These are phyloP conservation scores for Nothocercus nigrocapillus DNA, from an alignment of 2,113 vertebrate genomes.

Conservation along the genomic window DNA sequence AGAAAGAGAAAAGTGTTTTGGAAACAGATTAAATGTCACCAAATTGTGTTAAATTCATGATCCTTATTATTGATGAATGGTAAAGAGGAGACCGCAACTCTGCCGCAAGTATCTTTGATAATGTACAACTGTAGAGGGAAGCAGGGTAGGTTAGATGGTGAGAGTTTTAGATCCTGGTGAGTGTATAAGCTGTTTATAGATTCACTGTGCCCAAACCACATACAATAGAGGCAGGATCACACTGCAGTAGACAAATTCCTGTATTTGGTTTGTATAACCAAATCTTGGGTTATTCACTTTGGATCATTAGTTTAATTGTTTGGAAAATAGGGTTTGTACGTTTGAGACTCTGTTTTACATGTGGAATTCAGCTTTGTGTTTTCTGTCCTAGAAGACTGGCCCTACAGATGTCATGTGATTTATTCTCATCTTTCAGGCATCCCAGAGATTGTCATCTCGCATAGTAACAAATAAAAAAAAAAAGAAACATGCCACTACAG, in stretches of 20 bases:
- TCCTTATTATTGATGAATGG: background rate
- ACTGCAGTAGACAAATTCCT: background rate
- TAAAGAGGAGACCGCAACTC: background rate
- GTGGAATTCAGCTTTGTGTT: background rate
- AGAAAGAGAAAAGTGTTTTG: background rate
- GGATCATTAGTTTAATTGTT: background rate
- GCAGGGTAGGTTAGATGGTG: background rate
- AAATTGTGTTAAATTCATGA: rapidly evolving
- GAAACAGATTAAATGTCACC: background rate
- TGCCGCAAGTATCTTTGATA: background rate
- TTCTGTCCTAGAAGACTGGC: background rate
- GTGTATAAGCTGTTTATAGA: background rate
- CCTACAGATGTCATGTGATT: background rate
- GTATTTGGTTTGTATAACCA: background rate
- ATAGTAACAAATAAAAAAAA: background rate
- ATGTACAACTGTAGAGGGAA: background rate
- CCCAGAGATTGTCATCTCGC: background rate
- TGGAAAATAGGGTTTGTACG: background rate
- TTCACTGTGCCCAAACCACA: background rate
- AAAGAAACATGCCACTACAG: background rate
- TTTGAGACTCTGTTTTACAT: background rate
- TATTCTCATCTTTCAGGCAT: background rate
- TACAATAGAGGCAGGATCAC: rapidly evolving
- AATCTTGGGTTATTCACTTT: background rate
- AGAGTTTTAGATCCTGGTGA: background rate